Conservation (phyloP, 53 echinoderm and acorn worm species). For the Holothuria leucospilota region DNA sequence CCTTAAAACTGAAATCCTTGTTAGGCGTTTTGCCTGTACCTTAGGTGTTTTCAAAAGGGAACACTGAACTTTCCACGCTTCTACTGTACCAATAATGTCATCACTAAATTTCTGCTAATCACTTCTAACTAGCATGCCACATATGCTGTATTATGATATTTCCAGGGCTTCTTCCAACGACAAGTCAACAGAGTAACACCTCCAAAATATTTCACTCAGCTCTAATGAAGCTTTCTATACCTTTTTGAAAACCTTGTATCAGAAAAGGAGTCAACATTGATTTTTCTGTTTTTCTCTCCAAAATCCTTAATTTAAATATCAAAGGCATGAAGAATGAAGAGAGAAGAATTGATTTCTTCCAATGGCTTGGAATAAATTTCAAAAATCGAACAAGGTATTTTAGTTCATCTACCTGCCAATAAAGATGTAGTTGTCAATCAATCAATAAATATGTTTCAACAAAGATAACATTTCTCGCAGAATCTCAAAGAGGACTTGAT, state of each 20-base stretch:
- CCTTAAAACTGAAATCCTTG: not conserved
- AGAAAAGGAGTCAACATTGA: conserved; percentile 9
- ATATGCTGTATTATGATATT: too few relatives aligned
- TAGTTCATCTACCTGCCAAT: not conserved
- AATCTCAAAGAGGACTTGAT: too few relatives aligned
- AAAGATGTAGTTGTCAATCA: not conserved
- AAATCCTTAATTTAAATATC: conserved; percentile 34
- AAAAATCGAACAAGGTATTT: conserved; percentile 19
- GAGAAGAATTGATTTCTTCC: conserved; percentile 19
- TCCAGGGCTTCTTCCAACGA: too few relatives aligned
- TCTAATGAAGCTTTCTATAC: too few relatives aligned
- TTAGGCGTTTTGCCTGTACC: conserved; percentile 1
- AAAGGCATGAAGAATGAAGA: not conserved
- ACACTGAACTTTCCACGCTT: too few relatives aligned
- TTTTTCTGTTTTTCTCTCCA: conserved; percentile 2
- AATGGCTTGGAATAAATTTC: not conserved
- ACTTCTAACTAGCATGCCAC: too few relatives aligned
- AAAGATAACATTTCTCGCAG: not conserved
- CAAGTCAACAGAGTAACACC: too few relatives aligned
- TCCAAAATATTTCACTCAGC: too few relatives aligned
- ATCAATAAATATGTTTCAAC: conserved; percentile 19
- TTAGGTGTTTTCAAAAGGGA: too few relatives aligned
- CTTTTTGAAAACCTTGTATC: too few relatives aligned
- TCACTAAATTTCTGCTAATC: too few relatives aligned
- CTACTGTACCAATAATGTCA: too few relatives aligned